Evolutionary conservation across 2,888 invertebrate genomes (phyloP).

Genomic region (Rugalucina vietnamica): DNA sequence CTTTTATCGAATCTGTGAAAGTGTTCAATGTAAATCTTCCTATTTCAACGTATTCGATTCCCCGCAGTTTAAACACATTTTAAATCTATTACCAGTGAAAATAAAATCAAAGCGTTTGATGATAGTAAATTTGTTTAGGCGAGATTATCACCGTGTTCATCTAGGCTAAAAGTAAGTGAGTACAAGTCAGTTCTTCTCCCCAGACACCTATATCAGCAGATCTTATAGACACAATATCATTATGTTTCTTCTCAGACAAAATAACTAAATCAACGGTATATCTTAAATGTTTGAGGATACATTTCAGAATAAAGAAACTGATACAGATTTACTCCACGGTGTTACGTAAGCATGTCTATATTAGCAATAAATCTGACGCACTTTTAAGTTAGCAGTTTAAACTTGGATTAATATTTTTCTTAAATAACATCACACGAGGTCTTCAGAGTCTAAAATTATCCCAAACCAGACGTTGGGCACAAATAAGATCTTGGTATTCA

Average conservation of each 20-base stretch:
- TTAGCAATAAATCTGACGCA: neutral
- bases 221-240: neutral
- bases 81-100: neutral
- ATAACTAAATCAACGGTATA: conserved; percentile 18
- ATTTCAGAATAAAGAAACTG: conserved; percentile 22
- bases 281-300: conserved; percentile 16
- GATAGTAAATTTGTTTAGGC: neutral
- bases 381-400: neutral
- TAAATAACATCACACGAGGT: too few species aligned
- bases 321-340: conserved; percentile 1
- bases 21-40: too few species aligned
- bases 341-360: neutral
- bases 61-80: neutral
- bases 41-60: too few species aligned
- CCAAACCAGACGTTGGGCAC: too few species aligned
- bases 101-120: neutral
- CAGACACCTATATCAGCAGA: conserved; percentile 31
- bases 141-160: neutral
- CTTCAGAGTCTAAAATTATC: too few species aligned
- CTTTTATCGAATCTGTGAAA: too few species aligned
- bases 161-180: neutral
- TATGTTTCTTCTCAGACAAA: neutral
- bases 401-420: too few species aligned
- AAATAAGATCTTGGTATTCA: too few species aligned
- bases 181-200: neutral